These are phyloP conservation scores for Therioaphis trifolii DNA, from an alignment of 2,888 invertebrate genomes.

Conservation along the genomic window DNA sequence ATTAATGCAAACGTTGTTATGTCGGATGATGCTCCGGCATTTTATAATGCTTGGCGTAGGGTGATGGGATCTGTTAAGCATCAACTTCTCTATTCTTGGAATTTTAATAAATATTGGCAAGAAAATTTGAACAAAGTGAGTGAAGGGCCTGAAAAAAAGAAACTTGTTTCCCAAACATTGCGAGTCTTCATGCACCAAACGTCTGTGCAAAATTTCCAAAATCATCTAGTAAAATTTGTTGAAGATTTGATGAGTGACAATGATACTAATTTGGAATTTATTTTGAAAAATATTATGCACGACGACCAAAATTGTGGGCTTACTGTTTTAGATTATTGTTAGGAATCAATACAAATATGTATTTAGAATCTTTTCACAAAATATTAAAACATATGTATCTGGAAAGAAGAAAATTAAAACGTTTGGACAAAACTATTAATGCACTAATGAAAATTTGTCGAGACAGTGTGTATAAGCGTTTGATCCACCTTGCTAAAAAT, in stretches of 20 bases:
- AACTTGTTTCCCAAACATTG: slow-evolving; percentile 6
- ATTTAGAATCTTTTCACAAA: slow-evolving; percentile 22
- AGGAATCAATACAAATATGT: slow-evolving; percentile 15
- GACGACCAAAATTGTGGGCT: background rate
- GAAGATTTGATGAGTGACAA: background rate
- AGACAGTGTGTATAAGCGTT: background rate
- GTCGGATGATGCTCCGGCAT: slow-evolving; percentile 3
- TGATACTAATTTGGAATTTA: slow-evolving; percentile 21
- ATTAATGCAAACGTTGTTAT: background rate
- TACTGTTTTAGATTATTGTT: background rate
- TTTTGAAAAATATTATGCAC: slow-evolving; percentile 7
- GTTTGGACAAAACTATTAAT: slow-evolving; percentile 27
- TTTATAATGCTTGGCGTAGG: slow-evolving; percentile 8
- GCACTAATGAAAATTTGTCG: slow-evolving; percentile 34
- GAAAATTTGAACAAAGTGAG: background rate
- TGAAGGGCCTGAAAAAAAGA: background rate
- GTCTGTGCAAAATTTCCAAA: background rate
- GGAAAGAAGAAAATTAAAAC: background rate
- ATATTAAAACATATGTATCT: background rate
- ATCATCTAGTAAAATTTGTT: background rate
- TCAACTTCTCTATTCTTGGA: slow-evolving; percentile 65
- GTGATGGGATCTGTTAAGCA: background rate
- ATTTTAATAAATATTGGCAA: background rate
- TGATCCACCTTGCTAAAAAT: slow-evolving; percentile 17
- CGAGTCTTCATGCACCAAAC: background rate